Conservation (phyloP, 2,113 vertebrate genomes). For the Ascaphus truei region DNA sequence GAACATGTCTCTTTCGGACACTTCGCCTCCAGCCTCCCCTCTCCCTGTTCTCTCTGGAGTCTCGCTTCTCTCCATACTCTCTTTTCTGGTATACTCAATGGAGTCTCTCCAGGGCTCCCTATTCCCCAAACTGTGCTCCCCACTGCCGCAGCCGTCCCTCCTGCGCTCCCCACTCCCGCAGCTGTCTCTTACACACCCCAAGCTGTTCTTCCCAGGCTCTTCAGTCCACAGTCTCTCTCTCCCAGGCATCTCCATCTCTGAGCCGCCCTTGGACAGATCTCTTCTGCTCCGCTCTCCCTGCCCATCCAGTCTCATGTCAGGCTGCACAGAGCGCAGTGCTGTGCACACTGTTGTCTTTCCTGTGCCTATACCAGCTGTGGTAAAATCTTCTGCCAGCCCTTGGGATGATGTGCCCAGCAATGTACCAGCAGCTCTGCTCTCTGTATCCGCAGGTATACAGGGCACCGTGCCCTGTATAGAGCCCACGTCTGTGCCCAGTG, state of each 20-base stretch:
- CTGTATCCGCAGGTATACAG: neutral
- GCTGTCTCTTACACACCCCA: neutral
- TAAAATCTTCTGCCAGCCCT: no score
- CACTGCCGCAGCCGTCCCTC: no score
- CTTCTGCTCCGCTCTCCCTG: slow-evolving; percentile 8
- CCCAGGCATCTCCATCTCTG: slow-evolving; percentile 18
- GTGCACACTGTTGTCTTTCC: neutral
- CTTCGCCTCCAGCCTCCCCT: neutral
- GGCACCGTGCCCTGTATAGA: neutral
- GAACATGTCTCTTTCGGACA: neutral
- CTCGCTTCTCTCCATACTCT: no score
- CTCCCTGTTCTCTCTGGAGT: no score
- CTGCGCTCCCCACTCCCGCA: no score
- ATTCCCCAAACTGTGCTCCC: no score
- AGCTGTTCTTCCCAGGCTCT: neutral
- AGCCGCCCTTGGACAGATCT: neutral
- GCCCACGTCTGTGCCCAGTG: neutral
- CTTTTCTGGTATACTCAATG: no score
- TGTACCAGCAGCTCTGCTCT: no score
- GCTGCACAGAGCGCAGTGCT: slow-evolving; percentile 5
- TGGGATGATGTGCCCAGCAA: no score
- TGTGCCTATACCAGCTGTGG: neutral
- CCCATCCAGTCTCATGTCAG: slow-evolving; percentile 31
- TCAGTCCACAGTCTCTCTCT: slow-evolving; percentile 23
- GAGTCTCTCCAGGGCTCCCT: no score